Base-by-base conservation (phyloP, 2,113 vertebrate genomes). In the Phyllostomus hastatus region DNA sequence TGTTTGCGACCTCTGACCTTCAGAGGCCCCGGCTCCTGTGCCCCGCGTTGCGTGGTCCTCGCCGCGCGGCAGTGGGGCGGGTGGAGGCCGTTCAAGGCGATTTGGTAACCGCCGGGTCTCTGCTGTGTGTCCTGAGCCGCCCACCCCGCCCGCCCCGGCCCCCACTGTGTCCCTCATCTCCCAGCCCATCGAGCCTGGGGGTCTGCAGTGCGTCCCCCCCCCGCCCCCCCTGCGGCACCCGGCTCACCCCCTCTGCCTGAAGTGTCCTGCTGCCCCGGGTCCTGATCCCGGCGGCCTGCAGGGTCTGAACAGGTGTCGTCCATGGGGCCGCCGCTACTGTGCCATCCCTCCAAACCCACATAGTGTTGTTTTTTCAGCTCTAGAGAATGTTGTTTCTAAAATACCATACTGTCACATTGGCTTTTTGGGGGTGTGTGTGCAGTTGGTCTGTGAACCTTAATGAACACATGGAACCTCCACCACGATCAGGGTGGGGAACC, bases 21-120 rank as follows among this genome's bases (percentile, higher is more conserved):
- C 15, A 12, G 84, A 33, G 31, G 26, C 33, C 66, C 28, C 3
- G 0, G 5, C 52, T 48, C 50, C 38, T 2, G 7, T 35, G 8
- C 59, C 1, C 2, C 4, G 41, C 67, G n/a, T 64, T 2, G 1
- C 0, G 0, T 1, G 54, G 54, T 54, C 48, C 80, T 48, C 1
- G 0, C 0, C 9, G 38, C 22, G 1, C 4, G 3, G 2, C 9
- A 26, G 1, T 10, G 10, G 64, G 35, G 28, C 8, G 11, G 50
- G 46, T 4, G 20, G 84, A 31, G 73, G 46, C 33, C 7, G 43
- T 15, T 14, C 8, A 20, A 16, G 20, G 24, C 4, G 9, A 17
- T 2, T 35, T 1, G 26, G 10, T 54, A 2, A 16, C 10, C 28
- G 2, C 22, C 17, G 52, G 79, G 31, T 16, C 33, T 15, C 67